Base-by-base conservation (phyloP, 1,140 invertebrate species). In the Leptonema lineaticorne region DNA sequence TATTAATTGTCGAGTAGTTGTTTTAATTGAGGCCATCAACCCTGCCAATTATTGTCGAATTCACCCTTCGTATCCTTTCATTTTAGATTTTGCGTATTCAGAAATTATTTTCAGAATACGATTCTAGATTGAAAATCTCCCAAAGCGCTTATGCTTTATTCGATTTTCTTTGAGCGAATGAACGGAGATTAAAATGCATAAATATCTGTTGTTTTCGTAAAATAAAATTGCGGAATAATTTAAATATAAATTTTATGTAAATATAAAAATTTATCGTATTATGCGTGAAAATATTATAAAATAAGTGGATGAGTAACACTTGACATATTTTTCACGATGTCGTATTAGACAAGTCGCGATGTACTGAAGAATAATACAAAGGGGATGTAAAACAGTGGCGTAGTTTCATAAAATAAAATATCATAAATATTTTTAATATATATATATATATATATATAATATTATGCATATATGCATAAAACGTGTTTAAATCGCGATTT, bases 1-100 rank as follows among this genome's bases (percentile, higher is more conserved):
- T 71, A 72, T 57, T 53, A 69, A 67, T 69, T 69, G 53, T 53
- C 26, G 26, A 58, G 28, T 62, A 59, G 57, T 59, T 59, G 6
- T 37, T 62, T 45, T 62, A 62, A 45, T 45, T 62, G 59, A 45
- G 30, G 30, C 37, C 33, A 45, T 62, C 20, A 45, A 59, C 57
- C 28, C 28, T 28, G 3, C 24, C 53, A 26, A 53, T 53, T 53
- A 53, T 53, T 41, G 37, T 41, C 14, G 37, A 2, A 45, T 45
- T 45, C 11, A 14, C 14, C 11, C 11, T 5, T 6, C 11, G 11
- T 33, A 33, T 33, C 5, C 30, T 11, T 33, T 6, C 5, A 33
- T n/a, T n/a, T n/a, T n/a, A n/a, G n/a, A n/a, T n/a, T n/a, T 11
- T 33, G 30, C 30, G 11, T 33, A 33, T 33, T 33, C 11, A 6